phyloP scores from a whole-genome alignment of 2,797 vertebrate genomes.

The Dicrostonyx torquatus region DNA sequence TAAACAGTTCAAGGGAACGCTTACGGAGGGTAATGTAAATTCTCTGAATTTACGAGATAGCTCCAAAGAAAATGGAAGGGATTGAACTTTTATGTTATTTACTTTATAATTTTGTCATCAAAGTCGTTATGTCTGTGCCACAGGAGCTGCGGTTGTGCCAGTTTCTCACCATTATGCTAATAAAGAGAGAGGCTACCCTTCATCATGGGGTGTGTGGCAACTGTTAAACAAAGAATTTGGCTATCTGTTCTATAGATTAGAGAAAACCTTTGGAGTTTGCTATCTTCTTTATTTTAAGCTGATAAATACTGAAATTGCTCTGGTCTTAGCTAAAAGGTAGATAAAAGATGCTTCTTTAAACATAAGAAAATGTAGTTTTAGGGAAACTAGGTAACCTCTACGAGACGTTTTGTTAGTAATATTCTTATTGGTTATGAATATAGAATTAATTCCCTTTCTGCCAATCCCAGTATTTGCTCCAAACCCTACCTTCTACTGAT shows the following conservation, averaged over 20 bases:
- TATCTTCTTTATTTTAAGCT: not conserved
- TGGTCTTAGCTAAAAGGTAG: not conserved
- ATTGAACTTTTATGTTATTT: not conserved
- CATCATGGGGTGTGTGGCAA: not conserved
- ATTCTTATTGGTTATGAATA: slow-evolving; percentile 1
- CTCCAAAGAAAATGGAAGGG: not conserved
- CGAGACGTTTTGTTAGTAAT: not conserved
- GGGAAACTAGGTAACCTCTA: not conserved
- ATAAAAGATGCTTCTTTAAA: not conserved
- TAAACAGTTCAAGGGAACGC: not conserved
- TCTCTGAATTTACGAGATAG: not conserved
- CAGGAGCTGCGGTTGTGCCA: not conserved
- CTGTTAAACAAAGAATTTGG: not conserved
- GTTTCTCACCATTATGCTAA: not conserved
- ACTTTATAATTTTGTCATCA: not conserved
- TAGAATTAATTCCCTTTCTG: not conserved
- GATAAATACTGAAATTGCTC: not conserved
- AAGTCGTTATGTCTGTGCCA: not conserved
- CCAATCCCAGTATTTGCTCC: not conserved
- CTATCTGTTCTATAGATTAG: slow-evolving; percentile 15
- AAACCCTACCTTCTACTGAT: no score
- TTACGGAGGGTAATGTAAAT: not conserved
- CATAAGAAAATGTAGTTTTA: slow-evolving; percentile 2
- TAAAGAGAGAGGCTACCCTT: not conserved
- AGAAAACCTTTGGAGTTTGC: not conserved